Percentiles rank a stretch among this genome's conserved stretches.
phyloP scores from a whole-genome alignment of 1,140 invertebrate species.

The Drosophila sturtevanti region DNA sequence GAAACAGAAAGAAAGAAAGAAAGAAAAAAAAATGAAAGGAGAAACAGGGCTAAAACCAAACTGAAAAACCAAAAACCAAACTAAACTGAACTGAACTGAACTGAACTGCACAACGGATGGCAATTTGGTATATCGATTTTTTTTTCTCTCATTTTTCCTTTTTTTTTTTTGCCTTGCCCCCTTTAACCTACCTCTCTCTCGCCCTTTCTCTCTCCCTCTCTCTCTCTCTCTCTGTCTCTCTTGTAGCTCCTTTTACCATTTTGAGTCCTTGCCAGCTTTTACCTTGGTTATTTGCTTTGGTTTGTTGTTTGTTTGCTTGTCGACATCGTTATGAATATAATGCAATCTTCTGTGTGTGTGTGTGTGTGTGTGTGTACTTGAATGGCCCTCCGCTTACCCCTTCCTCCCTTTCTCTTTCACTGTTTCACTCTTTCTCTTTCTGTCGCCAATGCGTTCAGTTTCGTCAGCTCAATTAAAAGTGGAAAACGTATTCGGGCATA shows the following conservation, averaged over 20 bases:
- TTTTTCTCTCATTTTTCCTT: background rate
- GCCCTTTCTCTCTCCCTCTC: too few species aligned
- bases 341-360: slow-evolving; percentile 16
- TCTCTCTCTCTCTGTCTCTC: too few species aligned
- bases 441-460: slow-evolving; percentile 5
- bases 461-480: slow-evolving; percentile 56
- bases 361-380: background rate
- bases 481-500: slow-evolving; percentile 48
- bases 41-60: background rate
- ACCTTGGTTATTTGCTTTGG: slow-evolving; percentile 38
- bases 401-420: background rate
- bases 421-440: background rate
- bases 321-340: slow-evolving; percentile 39
- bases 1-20: too few species aligned
- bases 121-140: slow-evolving; percentile 65
- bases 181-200: too few species aligned
- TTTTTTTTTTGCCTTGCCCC: background rate
- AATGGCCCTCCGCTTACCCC: background rate
- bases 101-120: slow-evolving; percentile 29
- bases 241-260: background rate
- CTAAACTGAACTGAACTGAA: slow-evolving; percentile 9
- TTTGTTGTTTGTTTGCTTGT: slow-evolving; percentile 27
- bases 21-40: too few species aligned
- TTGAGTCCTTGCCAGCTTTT: slow-evolving; percentile 5
- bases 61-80: background rate